phyloP scores from a whole-genome alignment of 2,113 vertebrate species.

The Dromas ardeola region DNA sequence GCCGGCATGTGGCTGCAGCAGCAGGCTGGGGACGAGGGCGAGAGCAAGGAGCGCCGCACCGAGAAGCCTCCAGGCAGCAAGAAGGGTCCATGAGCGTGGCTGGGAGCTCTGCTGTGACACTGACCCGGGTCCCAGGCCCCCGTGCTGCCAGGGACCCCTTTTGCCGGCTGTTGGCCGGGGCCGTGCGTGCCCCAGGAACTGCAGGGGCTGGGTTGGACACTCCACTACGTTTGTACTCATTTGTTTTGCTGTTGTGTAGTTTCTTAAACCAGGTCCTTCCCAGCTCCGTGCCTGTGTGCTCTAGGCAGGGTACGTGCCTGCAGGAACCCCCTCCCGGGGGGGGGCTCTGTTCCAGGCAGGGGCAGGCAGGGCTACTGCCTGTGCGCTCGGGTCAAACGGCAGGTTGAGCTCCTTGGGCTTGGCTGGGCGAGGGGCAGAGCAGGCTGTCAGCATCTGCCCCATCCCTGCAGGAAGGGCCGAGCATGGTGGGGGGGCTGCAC shows the following conservation, averaged over 20 bases:
- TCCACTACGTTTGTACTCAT: not conserved
- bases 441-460: not conserved
- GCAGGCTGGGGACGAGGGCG: slow-evolving; percentile 75
- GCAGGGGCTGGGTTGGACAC: slow-evolving; percentile 8
- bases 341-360: fast-evolving
- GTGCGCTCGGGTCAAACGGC: slow-evolving; percentile 3
- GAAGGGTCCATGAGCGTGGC: not conserved
- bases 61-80: slow-evolving; percentile 71
- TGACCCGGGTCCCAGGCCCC: not conserved
- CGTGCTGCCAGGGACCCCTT: not conserved
- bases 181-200: fast-evolving
- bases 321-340: fast-evolving
- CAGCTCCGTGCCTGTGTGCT: not conserved
- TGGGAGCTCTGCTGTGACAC: not conserved
- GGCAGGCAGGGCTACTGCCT: not conserved
- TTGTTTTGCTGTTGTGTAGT: slow-evolving; percentile 21
- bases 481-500: not conserved
- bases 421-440: not conserved
- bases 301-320: fast-evolving
- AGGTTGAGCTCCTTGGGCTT: slow-evolving; percentile 74
- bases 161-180: fast-evolving
- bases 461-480: not conserved
- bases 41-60: slow-evolving; percentile 71
- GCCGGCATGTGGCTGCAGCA: slow-evolving; percentile 92
- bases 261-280: slow-evolving; percentile 58